Conservation (phyloP, 2,113 vertebrate genomes). For the Scytalopus superciliaris region DNA sequence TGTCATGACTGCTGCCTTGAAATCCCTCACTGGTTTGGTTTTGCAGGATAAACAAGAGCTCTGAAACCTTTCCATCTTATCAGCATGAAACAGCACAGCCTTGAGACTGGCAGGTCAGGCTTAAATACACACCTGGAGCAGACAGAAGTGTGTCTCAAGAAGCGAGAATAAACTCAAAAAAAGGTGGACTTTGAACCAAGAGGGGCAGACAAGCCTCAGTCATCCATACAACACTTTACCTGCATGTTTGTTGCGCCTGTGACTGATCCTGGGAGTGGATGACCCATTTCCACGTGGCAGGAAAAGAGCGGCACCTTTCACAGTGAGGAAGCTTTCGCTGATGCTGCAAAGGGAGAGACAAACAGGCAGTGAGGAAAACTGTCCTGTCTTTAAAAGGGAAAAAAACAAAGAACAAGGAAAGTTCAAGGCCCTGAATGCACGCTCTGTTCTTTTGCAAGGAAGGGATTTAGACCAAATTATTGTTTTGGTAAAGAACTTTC, state of each 20-base stretch:
- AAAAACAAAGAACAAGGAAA: neutral
- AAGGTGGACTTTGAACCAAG: neutral
- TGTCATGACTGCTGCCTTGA: neutral
- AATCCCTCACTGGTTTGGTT: neutral
- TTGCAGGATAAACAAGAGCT: neutral
- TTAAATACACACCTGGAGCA: neutral
- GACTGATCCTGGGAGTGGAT: conserved; percentile 83
- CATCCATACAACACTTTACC: conserved; percentile 67
- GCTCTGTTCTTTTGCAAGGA: neutral
- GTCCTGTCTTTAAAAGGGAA: neutral
- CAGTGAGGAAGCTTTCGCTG: conserved; percentile 96
- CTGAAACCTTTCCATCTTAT: neutral
- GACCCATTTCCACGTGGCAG: conserved; percentile 92
- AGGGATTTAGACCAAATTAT: neutral
- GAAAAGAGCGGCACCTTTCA: conserved; percentile 96
- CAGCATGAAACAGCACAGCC: neutral
- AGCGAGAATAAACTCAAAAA: neutral
- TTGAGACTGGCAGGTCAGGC: neutral
- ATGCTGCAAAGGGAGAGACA: conserved; percentile 77
- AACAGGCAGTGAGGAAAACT: neutral
- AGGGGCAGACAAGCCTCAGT: neutral
- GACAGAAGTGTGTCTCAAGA: neutral
- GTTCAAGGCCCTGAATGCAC: neutral
- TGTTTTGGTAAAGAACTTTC: neutral
- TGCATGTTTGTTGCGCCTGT: conserved; percentile 93